These are phyloP conservation scores for Eilema caniola DNA, from an alignment of 2,888 invertebrate genomes.

Conservation along the genomic window DNA sequence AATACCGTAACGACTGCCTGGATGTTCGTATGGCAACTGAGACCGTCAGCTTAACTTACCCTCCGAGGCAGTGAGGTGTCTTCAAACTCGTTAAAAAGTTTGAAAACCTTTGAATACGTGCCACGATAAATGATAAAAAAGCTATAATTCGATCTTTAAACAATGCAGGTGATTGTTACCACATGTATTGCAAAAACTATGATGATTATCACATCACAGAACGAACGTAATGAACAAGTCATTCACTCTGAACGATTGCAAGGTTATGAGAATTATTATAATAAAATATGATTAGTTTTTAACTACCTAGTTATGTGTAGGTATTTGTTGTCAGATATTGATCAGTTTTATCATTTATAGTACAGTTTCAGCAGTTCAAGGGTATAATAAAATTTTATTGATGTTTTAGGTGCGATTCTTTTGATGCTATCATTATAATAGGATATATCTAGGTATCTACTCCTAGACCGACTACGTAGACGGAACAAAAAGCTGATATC, in stretches of 20 bases:
- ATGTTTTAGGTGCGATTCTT: too few relatives aligned
- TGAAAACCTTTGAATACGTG: not conserved
- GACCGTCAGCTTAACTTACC: too few relatives aligned
- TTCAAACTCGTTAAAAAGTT: too few relatives aligned
- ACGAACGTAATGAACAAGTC: constrained; percentile 50
- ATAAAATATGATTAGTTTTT: constrained; percentile 34
- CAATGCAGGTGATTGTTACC: constrained; percentile 56
- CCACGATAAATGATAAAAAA: constrained; percentile 5
- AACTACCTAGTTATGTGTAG: constrained; percentile 21
- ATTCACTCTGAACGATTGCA: constrained; percentile 54
- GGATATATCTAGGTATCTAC: too few relatives aligned
- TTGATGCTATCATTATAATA: too few relatives aligned
- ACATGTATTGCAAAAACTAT: constrained; percentile 53
- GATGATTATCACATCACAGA: constrained; percentile 43
- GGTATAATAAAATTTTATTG: constrained; percentile 10
- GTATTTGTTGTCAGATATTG: constrained; percentile 26
- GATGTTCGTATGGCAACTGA: too few relatives aligned
- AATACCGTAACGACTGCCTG: too few relatives aligned
- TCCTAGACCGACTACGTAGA: too few relatives aligned
- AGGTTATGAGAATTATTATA: constrained; percentile 53
- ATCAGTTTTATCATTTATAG: constrained; percentile 25
- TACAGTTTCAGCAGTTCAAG: constrained; percentile 26
- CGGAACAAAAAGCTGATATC: too few relatives aligned
- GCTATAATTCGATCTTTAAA: constrained; percentile 48
- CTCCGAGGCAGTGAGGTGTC: too few relatives aligned